A percentile compares a stretch with the other conserved stretches of the same genome.
Evolutionary conservation across 1,140 invertebrate genomes (phyloP).

Genomic region (Sarcophaga bullata): DNA sequence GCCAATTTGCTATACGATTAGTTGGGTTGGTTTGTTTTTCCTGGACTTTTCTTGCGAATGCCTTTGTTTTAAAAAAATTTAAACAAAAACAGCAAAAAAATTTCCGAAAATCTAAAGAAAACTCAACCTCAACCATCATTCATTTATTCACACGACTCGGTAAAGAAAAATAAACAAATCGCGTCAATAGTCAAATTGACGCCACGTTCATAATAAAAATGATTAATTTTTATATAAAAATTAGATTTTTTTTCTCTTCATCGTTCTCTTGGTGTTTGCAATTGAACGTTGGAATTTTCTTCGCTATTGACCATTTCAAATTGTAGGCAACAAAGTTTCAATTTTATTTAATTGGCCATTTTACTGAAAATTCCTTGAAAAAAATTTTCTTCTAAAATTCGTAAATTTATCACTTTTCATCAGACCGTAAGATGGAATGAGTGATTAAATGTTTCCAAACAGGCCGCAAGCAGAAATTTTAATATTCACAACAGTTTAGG

Average conservation of each 20-base stretch:
- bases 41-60: not conserved
- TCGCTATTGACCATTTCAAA: not conserved
- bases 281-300: too few species aligned
- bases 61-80: not conserved
- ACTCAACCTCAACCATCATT: constrained; percentile 40
- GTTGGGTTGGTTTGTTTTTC: not conserved
- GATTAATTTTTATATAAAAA: not conserved
- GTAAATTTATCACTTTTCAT: too few species aligned
- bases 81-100: too few species aligned
- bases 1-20: too few species aligned
- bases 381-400: too few species aligned
- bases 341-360: not conserved
- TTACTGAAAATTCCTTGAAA: too few species aligned
- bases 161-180: constrained; percentile 45
- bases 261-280: too few species aligned
- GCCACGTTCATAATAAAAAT: constrained; percentile 23
- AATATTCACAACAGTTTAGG: too few species aligned
- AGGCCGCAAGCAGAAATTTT: too few species aligned
- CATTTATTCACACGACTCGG: constrained; percentile 54
- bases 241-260: not conserved
- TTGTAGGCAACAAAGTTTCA: not conserved
- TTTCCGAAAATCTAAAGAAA: not conserved
- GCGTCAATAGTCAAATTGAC: constrained; percentile 18
- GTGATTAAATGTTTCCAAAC: too few species aligned
- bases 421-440: too few species aligned